Evolutionary conservation across 2,797 vertebrate species (phyloP).

Genomic region (Danionella dracula): DNA sequence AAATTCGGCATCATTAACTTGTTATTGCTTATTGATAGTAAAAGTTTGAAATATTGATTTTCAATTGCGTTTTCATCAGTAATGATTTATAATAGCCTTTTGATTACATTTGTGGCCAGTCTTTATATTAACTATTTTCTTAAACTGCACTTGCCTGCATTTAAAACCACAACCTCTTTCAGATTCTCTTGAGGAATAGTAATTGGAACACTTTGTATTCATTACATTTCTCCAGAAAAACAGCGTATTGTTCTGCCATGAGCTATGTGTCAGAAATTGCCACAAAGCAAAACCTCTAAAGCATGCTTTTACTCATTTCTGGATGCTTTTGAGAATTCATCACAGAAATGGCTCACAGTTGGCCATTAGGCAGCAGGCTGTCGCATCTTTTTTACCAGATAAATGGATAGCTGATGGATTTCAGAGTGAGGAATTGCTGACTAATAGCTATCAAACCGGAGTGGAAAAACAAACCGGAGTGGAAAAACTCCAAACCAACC

Average conservation of each 20-base stretch:
- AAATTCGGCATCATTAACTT: no score
- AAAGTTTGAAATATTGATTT: no score
- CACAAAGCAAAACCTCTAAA: conserved; percentile 19
- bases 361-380: conserved; percentile 33
- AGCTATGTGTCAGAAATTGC: conserved; percentile 13
- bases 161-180: not conserved
- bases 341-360: conserved; percentile 46
- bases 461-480: conserved; percentile 45
- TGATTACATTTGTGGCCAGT: not conserved
- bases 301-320: conserved; percentile 38
- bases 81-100: not conserved
- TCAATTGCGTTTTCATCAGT: no score
- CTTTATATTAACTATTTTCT: not conserved
- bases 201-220: not conserved
- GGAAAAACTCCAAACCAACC: conserved; percentile 37
- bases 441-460: conserved; percentile 46
- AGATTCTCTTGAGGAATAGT: not conserved
- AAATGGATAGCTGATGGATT: conserved; percentile 51
- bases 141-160: not conserved
- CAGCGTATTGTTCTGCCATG: conserved; percentile 6
- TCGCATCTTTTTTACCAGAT: conserved; percentile 23
- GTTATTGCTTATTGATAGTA: no score
- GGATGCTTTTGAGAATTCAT: conserved; percentile 48
- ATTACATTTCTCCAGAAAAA: not conserved
- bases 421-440: conserved; percentile 43